Percentiles rank a stretch among this genome's conserved stretches.
These are phyloP conservation scores for Dryobota labecula DNA, from an alignment of 2,888 invertebrate species.

Conservation along the genomic window DNA sequence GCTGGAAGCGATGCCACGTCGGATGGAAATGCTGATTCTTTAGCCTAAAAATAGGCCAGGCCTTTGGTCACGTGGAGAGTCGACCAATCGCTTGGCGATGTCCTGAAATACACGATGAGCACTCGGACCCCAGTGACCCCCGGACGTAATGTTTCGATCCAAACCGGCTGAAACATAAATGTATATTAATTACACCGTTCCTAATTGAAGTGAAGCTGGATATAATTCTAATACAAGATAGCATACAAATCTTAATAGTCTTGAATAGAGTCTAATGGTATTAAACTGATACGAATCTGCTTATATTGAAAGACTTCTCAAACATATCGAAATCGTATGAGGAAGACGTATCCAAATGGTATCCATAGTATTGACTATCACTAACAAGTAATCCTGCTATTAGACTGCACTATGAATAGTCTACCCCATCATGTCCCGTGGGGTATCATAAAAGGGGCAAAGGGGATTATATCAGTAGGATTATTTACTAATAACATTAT, in stretches of 20 bases:
- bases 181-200: no score
- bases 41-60: no score
- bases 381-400: slow-evolving; percentile 29
- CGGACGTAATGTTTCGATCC: no score
- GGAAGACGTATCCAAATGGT: background rate
- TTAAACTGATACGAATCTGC: slow-evolving; percentile 1
- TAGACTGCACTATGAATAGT: slow-evolving; percentile 44
- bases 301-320: slow-evolving; percentile 3
- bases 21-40: no score
- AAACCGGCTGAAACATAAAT: no score
- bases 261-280: background rate
- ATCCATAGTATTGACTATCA: slow-evolving; percentile 7
- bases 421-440: slow-evolving; percentile 4
- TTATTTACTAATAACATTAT: slow-evolving; percentile 49
- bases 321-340: slow-evolving; percentile 1
- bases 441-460: slow-evolving; percentile 34
- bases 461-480: slow-evolving; percentile 24
- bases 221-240: background rate
- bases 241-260: background rate
- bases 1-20: no score
- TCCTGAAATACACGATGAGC: no score
- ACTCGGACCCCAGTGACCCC: no score
- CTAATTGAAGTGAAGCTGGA: slow-evolving; percentile 2
- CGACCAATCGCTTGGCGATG: no score
- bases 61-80: no score